A percentile compares a stretch with the other conserved stretches of the same genome.
Conservation (phyloP, 2,797 vertebrate species). For the Mormyrus hasselquistii region DNA sequence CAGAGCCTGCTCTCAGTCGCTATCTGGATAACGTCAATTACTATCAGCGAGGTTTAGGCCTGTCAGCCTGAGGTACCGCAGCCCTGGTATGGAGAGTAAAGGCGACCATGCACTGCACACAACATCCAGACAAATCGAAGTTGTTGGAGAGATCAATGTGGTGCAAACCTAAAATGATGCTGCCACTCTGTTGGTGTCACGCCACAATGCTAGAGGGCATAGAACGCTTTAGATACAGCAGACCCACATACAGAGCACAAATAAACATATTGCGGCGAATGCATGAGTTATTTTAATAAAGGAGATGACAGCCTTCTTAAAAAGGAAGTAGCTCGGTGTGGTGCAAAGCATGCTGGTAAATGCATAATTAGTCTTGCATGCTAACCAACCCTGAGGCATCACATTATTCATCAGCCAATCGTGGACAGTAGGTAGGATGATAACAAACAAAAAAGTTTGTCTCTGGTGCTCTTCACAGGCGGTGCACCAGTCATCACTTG, state of each 20-base stretch:
- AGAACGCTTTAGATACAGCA: background rate
- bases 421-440: background rate
- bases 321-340: background rate
- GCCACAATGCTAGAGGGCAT: background rate
- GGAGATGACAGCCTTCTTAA: background rate
- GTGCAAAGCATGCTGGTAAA: background rate
- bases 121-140: background rate
- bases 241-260: background rate
- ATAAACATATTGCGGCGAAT: background rate
- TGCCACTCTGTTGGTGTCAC: background rate
- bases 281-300: background rate
- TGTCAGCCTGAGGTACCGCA: constrained; percentile 56
- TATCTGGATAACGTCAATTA: background rate
- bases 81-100: constrained; percentile 32
- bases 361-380: background rate
- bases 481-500: background rate
- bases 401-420: background rate
- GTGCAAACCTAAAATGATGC: background rate
- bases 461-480: background rate
- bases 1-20: background rate
- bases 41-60: constrained; percentile 46
- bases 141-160: background rate
- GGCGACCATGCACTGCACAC: background rate
- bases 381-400: background rate
- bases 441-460: background rate